These are phyloP conservation scores for Botrylloides violaceus DNA, from an alignment of 23 tunicate species.

Conservation along the genomic window DNA sequence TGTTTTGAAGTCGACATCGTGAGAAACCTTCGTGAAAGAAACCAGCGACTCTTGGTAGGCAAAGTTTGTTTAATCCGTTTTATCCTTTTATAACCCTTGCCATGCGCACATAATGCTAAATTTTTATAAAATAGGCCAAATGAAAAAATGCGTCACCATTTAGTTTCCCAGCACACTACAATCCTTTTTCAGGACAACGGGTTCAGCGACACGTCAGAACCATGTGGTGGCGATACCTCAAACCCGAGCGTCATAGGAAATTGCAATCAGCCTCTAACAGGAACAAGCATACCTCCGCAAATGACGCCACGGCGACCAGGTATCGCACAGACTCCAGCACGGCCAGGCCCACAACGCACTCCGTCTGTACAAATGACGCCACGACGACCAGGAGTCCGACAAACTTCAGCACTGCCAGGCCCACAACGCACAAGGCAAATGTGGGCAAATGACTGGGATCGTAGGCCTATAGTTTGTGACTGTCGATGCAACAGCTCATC, in stretches of 20 bases:
- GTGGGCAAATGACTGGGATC: no score
- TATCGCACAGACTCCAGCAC: background rate
- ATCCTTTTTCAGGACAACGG: constrained; percentile 22
- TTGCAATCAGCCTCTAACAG: constrained; percentile 13
- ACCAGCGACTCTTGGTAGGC: constrained; percentile 38
- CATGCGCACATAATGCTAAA: no score
- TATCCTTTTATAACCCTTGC: background rate
- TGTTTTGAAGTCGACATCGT: constrained; percentile 86
- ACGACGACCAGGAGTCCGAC: background rate
- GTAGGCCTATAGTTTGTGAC: no score
- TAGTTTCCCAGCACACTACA: background rate
- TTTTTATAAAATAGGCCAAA: no score
- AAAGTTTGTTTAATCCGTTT: no score
- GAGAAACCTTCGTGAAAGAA: constrained; percentile 25
- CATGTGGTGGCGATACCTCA: constrained; percentile 76
- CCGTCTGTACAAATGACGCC: background rate
- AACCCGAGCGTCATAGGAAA: constrained; percentile 51
- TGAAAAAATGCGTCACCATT: no score
- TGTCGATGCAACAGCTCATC: no score
- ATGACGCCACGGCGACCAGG: background rate
- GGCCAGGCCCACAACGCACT: background rate
- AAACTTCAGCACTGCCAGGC: no score
- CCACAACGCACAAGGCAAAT: no score
- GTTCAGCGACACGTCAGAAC: constrained; percentile 38
- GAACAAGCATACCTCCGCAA: background rate